phyloP scores from a whole-genome alignment of 2,797 vertebrate species.

The Poliocrania exsul region DNA sequence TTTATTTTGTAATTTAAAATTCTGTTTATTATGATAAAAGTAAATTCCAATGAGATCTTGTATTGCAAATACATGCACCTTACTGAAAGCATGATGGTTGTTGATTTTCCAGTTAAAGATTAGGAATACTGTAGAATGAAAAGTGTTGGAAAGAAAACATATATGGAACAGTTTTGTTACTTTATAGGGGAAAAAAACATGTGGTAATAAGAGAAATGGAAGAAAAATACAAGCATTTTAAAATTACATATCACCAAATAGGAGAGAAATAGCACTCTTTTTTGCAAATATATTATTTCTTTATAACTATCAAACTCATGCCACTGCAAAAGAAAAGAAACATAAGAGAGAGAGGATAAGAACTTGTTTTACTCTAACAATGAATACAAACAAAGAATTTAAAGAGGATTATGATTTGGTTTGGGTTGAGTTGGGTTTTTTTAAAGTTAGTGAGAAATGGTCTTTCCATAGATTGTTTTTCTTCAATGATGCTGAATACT shows the following conservation, averaged over 20 bases:
- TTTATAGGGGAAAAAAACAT: rapidly evolving
- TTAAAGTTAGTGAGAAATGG: neutral
- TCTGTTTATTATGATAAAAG: neutral
- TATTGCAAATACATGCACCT: neutral
- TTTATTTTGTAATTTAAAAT: neutral
- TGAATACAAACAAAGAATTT: neutral
- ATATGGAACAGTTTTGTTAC: neutral
- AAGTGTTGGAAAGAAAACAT: neutral
- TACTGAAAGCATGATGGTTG: neutral
- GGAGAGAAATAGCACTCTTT: neutral
- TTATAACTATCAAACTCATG: neutral
- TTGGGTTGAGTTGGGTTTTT: neutral
- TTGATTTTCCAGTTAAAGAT: neutral
- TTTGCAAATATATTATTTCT: neutral
- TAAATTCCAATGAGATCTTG: neutral
- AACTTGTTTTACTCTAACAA: neutral
- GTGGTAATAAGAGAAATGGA: neutral
- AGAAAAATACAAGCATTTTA: neutral
- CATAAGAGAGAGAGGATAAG: neutral
- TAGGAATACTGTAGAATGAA: neutral
- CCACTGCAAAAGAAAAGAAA: neutral
- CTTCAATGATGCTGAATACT: neutral
- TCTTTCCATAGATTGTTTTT: neutral
- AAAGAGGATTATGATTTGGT: rapidly evolving
- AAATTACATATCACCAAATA: neutral